phyloP scores from a whole-genome alignment of 2,797 vertebrate species.

The Aselliscus stoliczkanus region DNA sequence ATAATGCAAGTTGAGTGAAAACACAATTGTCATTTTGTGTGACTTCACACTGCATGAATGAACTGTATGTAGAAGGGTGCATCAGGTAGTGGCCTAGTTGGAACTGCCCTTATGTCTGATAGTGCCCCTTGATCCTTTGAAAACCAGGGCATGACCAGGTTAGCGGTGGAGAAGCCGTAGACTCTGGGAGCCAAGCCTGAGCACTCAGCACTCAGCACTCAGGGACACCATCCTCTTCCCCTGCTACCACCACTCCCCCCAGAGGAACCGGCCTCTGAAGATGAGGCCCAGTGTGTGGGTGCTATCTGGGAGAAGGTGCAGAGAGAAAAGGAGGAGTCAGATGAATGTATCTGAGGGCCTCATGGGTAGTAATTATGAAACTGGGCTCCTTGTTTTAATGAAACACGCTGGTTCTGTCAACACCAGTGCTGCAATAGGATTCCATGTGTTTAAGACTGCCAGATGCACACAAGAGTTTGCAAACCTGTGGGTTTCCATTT shows the following conservation, averaged over 20 bases:
- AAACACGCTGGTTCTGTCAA: background rate
- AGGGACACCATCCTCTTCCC: fast-evolving
- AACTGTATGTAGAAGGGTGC: fast-evolving
- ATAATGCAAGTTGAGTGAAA: background rate
- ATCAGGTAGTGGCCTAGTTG: fast-evolving
- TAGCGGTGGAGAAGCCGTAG: background rate
- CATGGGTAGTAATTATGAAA: background rate
- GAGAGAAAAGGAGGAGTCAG: background rate
- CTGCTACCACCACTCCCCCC: fast-evolving
- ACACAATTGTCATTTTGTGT: background rate
- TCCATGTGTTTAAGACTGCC: background rate
- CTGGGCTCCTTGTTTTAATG: background rate
- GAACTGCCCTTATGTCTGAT: background rate
- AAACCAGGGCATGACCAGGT: background rate
- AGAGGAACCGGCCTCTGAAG: background rate
- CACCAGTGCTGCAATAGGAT: background rate
- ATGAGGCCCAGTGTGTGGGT: background rate
- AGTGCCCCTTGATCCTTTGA: background rate
- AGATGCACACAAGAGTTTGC: background rate
- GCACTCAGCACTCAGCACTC: background rate
- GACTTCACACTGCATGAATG: background rate
- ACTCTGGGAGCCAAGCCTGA: background rate
- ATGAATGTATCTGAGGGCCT: background rate
- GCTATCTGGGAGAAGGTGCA: background rate
- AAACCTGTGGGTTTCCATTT: background rate